Percentiles rank a stretch among this genome's conserved stretches.
These are phyloP conservation scores for Mantis religiosa DNA, from an alignment of 2,888 invertebrate genomes.

Conservation along the genomic window DNA sequence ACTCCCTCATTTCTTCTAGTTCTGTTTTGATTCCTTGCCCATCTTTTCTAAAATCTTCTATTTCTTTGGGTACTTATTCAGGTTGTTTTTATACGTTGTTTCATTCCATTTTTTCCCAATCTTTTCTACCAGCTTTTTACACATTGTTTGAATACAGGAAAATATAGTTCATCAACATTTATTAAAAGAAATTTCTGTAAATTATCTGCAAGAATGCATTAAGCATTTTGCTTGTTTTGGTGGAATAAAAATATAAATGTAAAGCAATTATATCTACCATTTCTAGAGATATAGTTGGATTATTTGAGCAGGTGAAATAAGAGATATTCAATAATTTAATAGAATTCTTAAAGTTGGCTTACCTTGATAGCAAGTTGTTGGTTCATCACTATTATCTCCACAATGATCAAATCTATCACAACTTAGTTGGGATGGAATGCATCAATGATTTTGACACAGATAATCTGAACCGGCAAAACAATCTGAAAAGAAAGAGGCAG, in stretches of 20 bases:
- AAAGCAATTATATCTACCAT: background rate
- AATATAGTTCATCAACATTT: no score
- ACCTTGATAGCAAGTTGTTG: constrained; percentile 55
- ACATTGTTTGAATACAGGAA: no score
- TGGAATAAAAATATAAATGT: background rate
- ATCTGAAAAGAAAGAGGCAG: constrained; percentile 45
- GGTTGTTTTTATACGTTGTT: no score
- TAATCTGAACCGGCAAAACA: constrained; percentile 65
- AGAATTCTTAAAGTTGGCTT: background rate
- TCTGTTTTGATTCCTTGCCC: no score
- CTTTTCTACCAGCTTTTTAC: no score
- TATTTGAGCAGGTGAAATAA: no score
- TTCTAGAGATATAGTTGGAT: background rate
- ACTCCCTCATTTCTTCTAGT: no score
- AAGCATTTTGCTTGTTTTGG: background rate
- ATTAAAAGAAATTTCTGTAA: background rate
- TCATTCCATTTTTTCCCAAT: no score
- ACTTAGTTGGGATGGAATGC: constrained; percentile 60
- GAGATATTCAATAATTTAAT: no score
- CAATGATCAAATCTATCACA: constrained; percentile 77
- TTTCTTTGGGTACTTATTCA: no score
- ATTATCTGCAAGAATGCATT: background rate
- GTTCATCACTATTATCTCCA: constrained; percentile 68
- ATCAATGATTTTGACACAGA: constrained; percentile 66
- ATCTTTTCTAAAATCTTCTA: no score